Conservation (phyloP, 2,797 vertebrate genomes). For the Pseudotriccus pelzelni region DNA sequence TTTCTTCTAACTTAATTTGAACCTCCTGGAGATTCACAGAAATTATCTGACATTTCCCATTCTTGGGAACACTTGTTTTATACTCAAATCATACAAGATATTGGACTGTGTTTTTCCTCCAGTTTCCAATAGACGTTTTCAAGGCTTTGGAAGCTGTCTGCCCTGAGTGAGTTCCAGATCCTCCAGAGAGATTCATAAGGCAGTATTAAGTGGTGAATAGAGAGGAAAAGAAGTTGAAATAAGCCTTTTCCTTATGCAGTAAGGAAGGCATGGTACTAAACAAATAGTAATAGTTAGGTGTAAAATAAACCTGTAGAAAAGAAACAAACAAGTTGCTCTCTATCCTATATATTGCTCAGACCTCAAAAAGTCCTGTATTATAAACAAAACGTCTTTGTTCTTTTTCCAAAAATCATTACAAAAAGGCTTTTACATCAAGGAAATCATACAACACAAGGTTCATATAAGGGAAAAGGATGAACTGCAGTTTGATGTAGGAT, state of each 20-base stretch:
- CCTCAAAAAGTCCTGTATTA: neutral
- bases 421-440: neutral
- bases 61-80: neutral
- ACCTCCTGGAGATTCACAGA: neutral
- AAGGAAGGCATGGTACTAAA: neutral
- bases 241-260: neutral
- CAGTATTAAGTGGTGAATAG: neutral
- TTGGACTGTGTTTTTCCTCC: neutral
- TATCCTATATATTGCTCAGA: neutral
- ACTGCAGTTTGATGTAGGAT: neutral
- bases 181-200: neutral
- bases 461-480: neutral
- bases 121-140: neutral
- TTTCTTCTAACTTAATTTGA: slow-evolving; percentile 21
- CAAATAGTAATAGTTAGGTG: neutral
- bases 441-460: neutral
- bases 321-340: neutral
- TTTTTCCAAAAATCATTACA: neutral
- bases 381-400: neutral
- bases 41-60: neutral
- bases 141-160: neutral
- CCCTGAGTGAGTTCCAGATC: neutral
- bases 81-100: neutral
- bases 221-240: neutral
- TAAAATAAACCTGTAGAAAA: neutral